Evolutionary conservation across 2,888 invertebrate species (phyloP).

Genomic region (Caenorhabditis wallacei): DNA sequence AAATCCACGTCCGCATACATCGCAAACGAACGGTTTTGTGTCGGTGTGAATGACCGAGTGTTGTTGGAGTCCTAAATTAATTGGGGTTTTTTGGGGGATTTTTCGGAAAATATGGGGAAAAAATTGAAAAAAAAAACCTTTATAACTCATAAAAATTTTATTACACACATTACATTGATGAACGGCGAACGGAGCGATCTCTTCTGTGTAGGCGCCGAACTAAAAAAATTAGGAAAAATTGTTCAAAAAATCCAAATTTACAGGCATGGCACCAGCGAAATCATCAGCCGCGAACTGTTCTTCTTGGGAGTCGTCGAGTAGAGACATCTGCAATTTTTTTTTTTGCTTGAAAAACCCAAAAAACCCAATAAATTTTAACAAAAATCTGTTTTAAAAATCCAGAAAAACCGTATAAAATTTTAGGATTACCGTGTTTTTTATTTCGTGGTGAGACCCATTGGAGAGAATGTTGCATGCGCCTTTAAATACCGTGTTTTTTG

Average conservation of each 20-base stretch:
- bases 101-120: neutral
- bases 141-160: conserved; percentile 57
- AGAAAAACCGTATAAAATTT: conserved; percentile 1
- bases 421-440: conserved; percentile 1
- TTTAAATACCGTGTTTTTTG: conserved; percentile 1
- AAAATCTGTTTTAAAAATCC: no score
- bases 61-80: conserved; percentile 58
- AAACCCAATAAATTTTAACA: neutral
- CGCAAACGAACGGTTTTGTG: conserved; percentile 58
- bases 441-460: conserved; percentile 1
- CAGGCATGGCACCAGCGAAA: neutral
- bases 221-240: neutral
- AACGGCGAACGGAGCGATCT: conserved; percentile 38
- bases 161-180: conserved; percentile 65
- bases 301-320: conserved; percentile 39
- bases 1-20: conserved; percentile 56
- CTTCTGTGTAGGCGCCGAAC: conserved; percentile 13
- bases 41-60: conserved; percentile 61
- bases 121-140: conserved; percentile 33
- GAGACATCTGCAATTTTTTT: conserved; percentile 38
- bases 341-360: neutral
- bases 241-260: neutral
- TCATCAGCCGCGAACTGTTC: conserved; percentile 19
- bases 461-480: neutral
- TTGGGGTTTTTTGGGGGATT: neutral